Evolutionary conservation across 1,140 invertebrate species (phyloP).

Genomic region (Penaeus vannamei): DNA sequence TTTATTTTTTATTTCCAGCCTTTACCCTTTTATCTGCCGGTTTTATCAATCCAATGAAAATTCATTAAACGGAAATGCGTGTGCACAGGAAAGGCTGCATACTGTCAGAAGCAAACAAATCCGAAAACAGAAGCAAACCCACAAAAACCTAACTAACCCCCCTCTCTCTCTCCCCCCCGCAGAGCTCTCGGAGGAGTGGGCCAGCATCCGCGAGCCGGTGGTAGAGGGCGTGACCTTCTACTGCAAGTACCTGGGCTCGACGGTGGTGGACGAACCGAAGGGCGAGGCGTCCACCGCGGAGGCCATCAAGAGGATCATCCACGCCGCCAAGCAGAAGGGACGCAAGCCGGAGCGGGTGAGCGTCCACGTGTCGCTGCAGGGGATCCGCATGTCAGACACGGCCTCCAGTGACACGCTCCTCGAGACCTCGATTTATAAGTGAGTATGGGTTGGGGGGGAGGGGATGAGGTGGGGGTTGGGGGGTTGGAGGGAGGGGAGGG

Average conservation of each 20-base stretch:
- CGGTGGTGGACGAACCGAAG: conserved; percentile 78
- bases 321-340: conserved; percentile 69
- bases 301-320: conserved; percentile 81
- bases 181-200: conserved; percentile 87
- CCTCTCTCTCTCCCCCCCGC: conserved; percentile 48
- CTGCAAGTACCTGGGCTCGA: conserved; percentile 83
- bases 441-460: conserved; percentile 51
- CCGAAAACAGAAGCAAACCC: too few species aligned
- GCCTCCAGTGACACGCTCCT: conserved; percentile 81
- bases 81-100: too few species aligned
- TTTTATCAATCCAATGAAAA: too few species aligned
- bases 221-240: conserved; percentile 79
- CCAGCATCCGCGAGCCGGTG: conserved; percentile 78
- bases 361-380: conserved; percentile 73
- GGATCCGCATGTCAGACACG: conserved; percentile 82
- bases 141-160: too few species aligned
- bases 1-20: too few species aligned
- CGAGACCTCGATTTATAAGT: conserved; percentile 89
- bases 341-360: conserved; percentile 83
- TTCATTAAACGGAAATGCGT: too few species aligned
- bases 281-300: conserved; percentile 79
- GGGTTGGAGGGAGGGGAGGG: too few species aligned
- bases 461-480: too few species aligned
- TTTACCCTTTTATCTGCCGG: too few species aligned
- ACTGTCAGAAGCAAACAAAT: too few species aligned